phyloP scores from a whole-genome alignment of 2,797 vertebrate genomes.

The Eulemur rubriventer region DNA sequence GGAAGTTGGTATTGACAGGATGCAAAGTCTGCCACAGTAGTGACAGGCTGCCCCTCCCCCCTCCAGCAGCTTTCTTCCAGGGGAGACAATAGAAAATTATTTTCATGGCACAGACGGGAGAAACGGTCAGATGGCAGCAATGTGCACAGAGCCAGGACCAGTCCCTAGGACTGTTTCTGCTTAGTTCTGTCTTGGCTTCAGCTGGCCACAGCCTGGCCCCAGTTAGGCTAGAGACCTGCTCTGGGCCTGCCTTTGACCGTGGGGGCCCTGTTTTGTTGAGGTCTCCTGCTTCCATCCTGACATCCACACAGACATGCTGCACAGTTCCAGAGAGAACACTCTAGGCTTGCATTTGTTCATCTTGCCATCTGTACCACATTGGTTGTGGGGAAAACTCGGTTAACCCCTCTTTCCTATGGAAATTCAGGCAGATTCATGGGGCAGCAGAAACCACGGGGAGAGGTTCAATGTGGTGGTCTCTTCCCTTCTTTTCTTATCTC shows the following conservation, averaged over 20 bases:
- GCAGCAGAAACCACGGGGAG: neutral
- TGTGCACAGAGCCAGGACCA: neutral
- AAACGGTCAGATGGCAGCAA: neutral
- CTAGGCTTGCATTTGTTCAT: neutral
- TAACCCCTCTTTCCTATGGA: neutral
- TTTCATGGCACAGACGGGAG: neutral
- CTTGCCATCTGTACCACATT: neutral
- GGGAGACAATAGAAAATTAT: neutral
- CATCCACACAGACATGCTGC: neutral
- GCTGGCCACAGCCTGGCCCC: neutral
- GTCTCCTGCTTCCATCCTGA: neutral
- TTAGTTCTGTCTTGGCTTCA: neutral
- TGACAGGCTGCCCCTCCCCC: neutral
- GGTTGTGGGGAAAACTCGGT: neutral
- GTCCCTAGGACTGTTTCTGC: neutral
- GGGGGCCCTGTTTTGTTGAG: neutral
- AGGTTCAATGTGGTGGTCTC: neutral
- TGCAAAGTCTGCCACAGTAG: neutral
- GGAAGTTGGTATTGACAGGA: slow-evolving; percentile 47
- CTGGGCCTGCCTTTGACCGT: neutral
- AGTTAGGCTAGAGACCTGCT: neutral
- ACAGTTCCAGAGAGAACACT: neutral
- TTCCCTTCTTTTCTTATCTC: neutral
- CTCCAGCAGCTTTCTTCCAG: neutral
- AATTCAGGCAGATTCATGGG: neutral